A percentile compares a stretch with the other conserved stretches of the same genome.
These are phyloP conservation scores for Adineta ricciae DNA, from an alignment of 2,888 invertebrate genomes.

Conservation along the genomic window DNA sequence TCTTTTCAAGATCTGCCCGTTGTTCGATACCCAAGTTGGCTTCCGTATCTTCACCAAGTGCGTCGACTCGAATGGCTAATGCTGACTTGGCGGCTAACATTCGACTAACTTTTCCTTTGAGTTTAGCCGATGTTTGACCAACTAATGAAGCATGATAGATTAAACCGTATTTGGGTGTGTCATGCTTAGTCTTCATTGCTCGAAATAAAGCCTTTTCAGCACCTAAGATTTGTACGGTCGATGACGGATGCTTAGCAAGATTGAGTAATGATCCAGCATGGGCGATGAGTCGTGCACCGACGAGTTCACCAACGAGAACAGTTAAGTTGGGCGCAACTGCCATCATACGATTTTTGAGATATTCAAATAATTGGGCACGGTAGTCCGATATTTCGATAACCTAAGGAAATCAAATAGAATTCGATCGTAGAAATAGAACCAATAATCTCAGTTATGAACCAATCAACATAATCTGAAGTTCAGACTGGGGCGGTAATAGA, in stretches of 20 bases:
- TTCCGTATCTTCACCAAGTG: slow-evolving; percentile 72
- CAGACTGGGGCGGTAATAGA: slow-evolving; percentile 9
- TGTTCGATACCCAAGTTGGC: slow-evolving; percentile 78
- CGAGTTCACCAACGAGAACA: slow-evolving; percentile 84
- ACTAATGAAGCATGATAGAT: slow-evolving; percentile 90
- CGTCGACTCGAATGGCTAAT: slow-evolving; percentile 82
- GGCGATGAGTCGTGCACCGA: slow-evolving; percentile 88
- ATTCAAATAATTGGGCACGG: slow-evolving; percentile 75
- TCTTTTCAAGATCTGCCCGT: slow-evolving; percentile 73
- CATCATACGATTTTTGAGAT: slow-evolving; percentile 89
- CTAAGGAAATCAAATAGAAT: slow-evolving; percentile 48
- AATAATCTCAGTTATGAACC: neutral
- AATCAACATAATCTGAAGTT: neutral
- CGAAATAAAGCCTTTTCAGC: slow-evolving; percentile 95
- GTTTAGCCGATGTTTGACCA: slow-evolving; percentile 73
- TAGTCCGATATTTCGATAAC: slow-evolving; percentile 75
- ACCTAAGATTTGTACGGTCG: slow-evolving; percentile 91
- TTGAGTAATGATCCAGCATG: slow-evolving; percentile 94
- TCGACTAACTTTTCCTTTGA: slow-evolving; percentile 77
- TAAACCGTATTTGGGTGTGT: slow-evolving; percentile 95
- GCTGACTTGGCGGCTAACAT: slow-evolving; percentile 94
- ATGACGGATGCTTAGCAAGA: slow-evolving; percentile 91
- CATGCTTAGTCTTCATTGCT: slow-evolving; percentile 88
- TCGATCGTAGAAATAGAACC: neutral
- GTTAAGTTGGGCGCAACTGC: slow-evolving; percentile 96